These are phyloP conservation scores for Drosophila mercatorum DNA, from an alignment of 2,888 invertebrate genomes.

Conservation along the genomic window DNA sequence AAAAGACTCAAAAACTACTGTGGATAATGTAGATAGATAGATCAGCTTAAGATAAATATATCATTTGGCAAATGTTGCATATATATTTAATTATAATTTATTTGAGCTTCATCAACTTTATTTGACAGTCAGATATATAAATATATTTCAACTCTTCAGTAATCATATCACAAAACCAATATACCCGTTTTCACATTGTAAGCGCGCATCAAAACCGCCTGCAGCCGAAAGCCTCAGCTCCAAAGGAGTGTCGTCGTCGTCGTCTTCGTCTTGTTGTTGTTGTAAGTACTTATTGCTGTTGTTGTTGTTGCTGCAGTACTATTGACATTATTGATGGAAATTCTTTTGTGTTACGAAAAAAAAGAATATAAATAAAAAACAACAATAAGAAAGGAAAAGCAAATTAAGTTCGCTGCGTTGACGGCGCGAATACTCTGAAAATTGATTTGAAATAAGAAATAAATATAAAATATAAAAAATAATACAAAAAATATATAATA, in stretches of 20 bases:
- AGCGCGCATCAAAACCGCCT: neutral
- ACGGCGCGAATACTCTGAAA: slow-evolving; percentile 31
- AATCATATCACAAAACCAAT: neutral
- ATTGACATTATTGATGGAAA: slow-evolving; percentile 82
- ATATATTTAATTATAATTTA: neutral
- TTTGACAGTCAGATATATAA: neutral
- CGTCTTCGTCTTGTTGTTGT: slow-evolving; percentile 44
- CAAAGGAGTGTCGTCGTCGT: slow-evolving; percentile 62
- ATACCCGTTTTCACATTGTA: neutral
- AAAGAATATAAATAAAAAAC: slow-evolving; percentile 26
- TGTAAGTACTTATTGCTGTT: slow-evolving; percentile 35
- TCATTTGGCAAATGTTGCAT: neutral
- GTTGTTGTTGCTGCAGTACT: slow-evolving; percentile 48
- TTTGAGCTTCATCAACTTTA: neutral
- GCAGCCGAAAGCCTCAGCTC: slow-evolving; percentile 13
- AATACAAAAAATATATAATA: too few species aligned
- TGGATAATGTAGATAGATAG: too few species aligned
- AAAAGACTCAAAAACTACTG: too few species aligned
- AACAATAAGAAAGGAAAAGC: slow-evolving; percentile 42
- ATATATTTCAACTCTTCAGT: neutral
- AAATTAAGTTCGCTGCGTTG: slow-evolving; percentile 2
- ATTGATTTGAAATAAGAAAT: neutral
- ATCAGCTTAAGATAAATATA: neutral
- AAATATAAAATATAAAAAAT: too few species aligned
- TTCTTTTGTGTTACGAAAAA: slow-evolving; percentile 72